These are phyloP conservation scores for Temnothorax rugatulus DNA, from an alignment of 2,888 invertebrate species.

Conservation along the genomic window DNA sequence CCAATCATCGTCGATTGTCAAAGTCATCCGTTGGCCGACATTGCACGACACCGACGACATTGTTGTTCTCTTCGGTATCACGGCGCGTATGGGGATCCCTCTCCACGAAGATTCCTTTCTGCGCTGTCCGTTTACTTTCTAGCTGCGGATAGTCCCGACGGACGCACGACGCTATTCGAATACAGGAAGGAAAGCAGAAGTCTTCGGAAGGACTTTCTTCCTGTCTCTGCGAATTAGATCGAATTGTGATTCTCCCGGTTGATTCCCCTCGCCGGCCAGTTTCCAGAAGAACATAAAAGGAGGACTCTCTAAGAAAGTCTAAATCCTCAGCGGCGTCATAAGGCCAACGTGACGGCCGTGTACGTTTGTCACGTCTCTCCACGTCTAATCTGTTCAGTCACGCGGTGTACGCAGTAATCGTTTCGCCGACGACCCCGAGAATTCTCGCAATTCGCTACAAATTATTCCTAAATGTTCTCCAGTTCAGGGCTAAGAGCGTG, in stretches of 20 bases:
- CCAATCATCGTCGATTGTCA: slow-evolving; percentile 43
- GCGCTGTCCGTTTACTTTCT: slow-evolving; percentile 78
- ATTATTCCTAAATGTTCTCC: slow-evolving; percentile 32
- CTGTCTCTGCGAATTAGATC: slow-evolving; percentile 64
- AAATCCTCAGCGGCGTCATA: slow-evolving; percentile 56
- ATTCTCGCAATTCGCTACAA: slow-evolving; percentile 48
- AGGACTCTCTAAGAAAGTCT: slow-evolving; percentile 46
- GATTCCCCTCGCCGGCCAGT: neutral
- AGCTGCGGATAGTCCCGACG: slow-evolving; percentile 50
- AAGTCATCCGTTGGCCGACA: slow-evolving; percentile 60
- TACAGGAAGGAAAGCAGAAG: slow-evolving; percentile 80
- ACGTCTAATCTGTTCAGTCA: slow-evolving; percentile 47
- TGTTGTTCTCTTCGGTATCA: slow-evolving; percentile 65
- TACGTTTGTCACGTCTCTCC: slow-evolving; percentile 60
- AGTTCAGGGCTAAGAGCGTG: neutral
- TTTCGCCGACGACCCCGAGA: slow-evolving; percentile 34
- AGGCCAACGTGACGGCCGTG: slow-evolving; percentile 58
- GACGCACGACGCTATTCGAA: slow-evolving; percentile 80
- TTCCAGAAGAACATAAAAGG: slow-evolving; percentile 28
- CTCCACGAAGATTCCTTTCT: slow-evolving; percentile 37
- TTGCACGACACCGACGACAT: slow-evolving; percentile 67
- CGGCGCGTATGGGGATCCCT: slow-evolving; percentile 65
- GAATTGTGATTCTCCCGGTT: slow-evolving; percentile 12
- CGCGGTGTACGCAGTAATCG: slow-evolving; percentile 31
- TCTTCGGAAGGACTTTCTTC: neutral